Base-by-base conservation (phyloP, 2,113 vertebrate genomes). In the Tupaia chinensis region DNA sequence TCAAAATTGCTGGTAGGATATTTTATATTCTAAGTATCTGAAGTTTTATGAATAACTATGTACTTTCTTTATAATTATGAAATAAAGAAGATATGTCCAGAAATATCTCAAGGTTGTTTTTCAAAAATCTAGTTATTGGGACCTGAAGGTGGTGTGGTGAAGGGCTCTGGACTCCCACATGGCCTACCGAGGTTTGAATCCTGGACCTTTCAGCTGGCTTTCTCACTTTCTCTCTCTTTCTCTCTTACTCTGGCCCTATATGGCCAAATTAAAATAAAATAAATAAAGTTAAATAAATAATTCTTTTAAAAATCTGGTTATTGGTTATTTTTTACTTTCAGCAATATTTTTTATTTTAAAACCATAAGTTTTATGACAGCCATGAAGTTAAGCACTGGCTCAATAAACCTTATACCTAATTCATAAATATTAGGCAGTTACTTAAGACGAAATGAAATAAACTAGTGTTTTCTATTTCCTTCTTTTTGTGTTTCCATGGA, bases 371-470 rank as follows among this genome's bases (percentile, higher is more conserved):
- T 89, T 96, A 20, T 79, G n/a, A 77, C 34, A 94, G 11, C 53
- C n/a, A 69, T 94, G 44, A 80, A 92, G 72, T 90, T 92, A 90
- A 88, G 15, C 63, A 69, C 17, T 90, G 13, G 7, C 23, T 93
- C 44, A 84, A 4, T 88, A 89, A 86, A 54, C 32, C 15, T 12
- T 87, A 84, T 10, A 53, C 80, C 4, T 91, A 91, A 95, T 12
- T 94, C 29, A 78, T 60, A 96, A 88, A 86, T 91, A 63, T 78
- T 76, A 90, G 9, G 10, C 25, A 96, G 73, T 82, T 56, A 27
- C 32, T 63, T 80, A 92, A 96, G 90, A 94, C 89, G 27, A 94
- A 93, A 44, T 73, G 29, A 92, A 96, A 78, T 77, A 87, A 84
- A 29, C 29, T 65, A 32, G 12, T 65, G 4, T 87, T 80, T 95